These are phyloP conservation scores for Agonopterix subpropinquella DNA, from an alignment of 2,888 invertebrate species.

Conservation along the genomic window DNA sequence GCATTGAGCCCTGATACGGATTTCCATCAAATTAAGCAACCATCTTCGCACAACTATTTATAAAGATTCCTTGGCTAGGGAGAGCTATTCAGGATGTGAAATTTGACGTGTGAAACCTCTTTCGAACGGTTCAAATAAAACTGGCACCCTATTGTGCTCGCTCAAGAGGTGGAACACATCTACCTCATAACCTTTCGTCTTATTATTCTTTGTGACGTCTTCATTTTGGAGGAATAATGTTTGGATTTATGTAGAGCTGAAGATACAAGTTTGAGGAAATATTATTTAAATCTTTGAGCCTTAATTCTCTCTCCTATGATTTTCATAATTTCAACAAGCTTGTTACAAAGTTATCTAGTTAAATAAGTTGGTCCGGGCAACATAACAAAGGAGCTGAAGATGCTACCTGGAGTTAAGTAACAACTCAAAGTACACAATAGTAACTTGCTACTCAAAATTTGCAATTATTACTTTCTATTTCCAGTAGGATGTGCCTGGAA, in stretches of 20 bases:
- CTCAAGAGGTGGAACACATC: slow-evolving; percentile 40
- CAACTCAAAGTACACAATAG: too few species aligned
- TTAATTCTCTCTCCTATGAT: too few species aligned
- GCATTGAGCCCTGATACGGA: slow-evolving; percentile 44
- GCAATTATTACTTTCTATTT: too few species aligned
- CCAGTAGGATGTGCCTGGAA: too few species aligned
- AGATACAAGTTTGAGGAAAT: not conserved
- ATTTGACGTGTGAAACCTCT: slow-evolving; percentile 71
- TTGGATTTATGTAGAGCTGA: slow-evolving; percentile 27
- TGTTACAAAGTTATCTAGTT: too few species aligned
- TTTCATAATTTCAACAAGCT: too few species aligned
- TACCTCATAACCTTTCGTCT: slow-evolving; percentile 50
- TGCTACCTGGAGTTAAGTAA: too few species aligned
- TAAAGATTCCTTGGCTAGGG: slow-evolving; percentile 64
- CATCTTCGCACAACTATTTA: slow-evolving; percentile 68
- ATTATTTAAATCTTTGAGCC: too few species aligned
- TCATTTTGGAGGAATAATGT: slow-evolving; percentile 27
- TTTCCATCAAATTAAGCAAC: slow-evolving; percentile 72
- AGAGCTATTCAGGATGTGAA: slow-evolving; percentile 65
- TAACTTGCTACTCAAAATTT: too few species aligned
- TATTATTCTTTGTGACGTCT: slow-evolving; percentile 58
- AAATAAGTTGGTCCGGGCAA: too few species aligned
- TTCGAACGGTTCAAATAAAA: slow-evolving; percentile 39
- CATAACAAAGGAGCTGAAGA: too few species aligned
- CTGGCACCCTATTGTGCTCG: slow-evolving; percentile 42